A percentile compares a stretch with the other conserved stretches of the same genome.
Evolutionary conservation across 2,888 invertebrate genomes (phyloP).

Genomic region (Zootermopsis nevadensis): DNA sequence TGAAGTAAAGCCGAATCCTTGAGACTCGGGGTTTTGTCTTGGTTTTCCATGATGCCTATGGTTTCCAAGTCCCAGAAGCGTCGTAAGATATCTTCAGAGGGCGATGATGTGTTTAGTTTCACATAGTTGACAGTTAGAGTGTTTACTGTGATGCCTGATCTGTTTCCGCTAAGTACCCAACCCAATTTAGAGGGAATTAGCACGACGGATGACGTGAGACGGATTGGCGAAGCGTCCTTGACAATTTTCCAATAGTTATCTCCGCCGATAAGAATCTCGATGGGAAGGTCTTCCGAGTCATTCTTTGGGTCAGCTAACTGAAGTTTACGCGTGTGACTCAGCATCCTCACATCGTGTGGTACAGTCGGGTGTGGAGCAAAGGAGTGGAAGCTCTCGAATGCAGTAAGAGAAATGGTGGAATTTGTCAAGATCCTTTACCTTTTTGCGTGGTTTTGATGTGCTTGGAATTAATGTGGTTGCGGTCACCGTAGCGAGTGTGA

Average conservation of each 20-base stretch:
- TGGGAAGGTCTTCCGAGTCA: background rate
- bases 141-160: background rate
- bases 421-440: background rate
- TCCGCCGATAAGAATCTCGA: background rate
- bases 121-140: background rate
- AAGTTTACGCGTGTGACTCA: no score
- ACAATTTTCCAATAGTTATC: no score
- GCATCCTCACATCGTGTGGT: background rate
- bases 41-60: no score
- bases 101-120: no score
- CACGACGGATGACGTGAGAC: no score
- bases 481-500: background rate
- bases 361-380: background rate
- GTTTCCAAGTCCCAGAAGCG: no score
- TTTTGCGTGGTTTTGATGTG: background rate
- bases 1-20: no score
- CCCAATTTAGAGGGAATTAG: no score
- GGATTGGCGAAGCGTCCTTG: no score
- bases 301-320: no score
- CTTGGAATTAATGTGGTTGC: background rate
- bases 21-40: no score
- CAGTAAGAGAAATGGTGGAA: background rate
- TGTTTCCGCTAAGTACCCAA: background rate
- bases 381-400: background rate
- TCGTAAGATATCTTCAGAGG: no score